A percentile compares a stretch with the other conserved stretches of the same genome.
Evolutionary conservation across 2,888 invertebrate species (phyloP).

Genomic region (Neoaliturus tenellus): DNA sequence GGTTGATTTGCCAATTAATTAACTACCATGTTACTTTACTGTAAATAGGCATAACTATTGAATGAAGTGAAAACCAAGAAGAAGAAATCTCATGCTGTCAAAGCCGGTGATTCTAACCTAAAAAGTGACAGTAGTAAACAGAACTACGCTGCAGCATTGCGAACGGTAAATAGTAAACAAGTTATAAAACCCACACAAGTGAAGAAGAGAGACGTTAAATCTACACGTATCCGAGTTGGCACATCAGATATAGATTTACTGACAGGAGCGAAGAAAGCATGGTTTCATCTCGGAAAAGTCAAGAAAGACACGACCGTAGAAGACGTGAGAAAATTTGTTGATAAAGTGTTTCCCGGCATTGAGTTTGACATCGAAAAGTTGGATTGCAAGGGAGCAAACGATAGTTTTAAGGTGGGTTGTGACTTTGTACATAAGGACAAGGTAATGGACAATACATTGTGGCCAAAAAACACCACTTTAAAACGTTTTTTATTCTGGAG

Average conservation of each 20-base stretch:
- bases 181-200: too few relatives aligned
- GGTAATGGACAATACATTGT: neutral
- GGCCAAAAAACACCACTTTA: neutral
- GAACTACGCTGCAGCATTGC: neutral
- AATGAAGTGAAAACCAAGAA: constrained; percentile 51
- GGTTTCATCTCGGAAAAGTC: constrained; percentile 38
- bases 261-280: constrained; percentile 14
- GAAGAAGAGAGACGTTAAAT: too few relatives aligned
- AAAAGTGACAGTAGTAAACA: too few relatives aligned
- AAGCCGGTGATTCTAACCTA: neutral
- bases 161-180: too few relatives aligned
- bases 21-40: too few relatives aligned
- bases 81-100: constrained; percentile 24
- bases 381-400: neutral
- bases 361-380: constrained; percentile 11
- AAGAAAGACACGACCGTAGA: neutral
- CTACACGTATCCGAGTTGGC: too few relatives aligned
- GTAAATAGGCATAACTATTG: too few relatives aligned
- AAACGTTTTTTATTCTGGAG: constrained; percentile 7
- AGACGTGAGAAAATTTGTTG: constrained; percentile 72
- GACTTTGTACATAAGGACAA: constrained; percentile 1
- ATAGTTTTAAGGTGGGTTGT: constrained; percentile 25
- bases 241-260: too few relatives aligned
- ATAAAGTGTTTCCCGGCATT: neutral
- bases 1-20: too few relatives aligned